A percentile compares a stretch with the other conserved stretches of the same genome.
These are phyloP conservation scores for Orestias chungarensis DNA, from an alignment of 2,797 vertebrate species.

Conservation along the genomic window DNA sequence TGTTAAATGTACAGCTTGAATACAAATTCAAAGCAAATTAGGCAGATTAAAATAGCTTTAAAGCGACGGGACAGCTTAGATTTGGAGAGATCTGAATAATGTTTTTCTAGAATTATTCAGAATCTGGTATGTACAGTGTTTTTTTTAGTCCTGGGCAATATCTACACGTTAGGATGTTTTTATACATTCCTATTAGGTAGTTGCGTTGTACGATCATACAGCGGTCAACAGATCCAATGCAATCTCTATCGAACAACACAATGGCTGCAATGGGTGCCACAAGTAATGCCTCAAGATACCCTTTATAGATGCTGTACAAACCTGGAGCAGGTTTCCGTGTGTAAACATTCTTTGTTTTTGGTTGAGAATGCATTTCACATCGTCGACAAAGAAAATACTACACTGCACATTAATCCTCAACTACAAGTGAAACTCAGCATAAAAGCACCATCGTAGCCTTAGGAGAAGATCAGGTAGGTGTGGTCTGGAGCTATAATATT, in stretches of 20 bases:
- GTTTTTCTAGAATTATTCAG: no score
- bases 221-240: no score
- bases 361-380: neutral
- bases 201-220: neutral
- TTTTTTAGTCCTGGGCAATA: no score
- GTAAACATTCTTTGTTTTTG: neutral
- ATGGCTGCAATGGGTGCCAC: no score
- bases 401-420: neutral
- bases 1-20: neutral
- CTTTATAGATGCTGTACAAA: neutral
- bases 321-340: neutral
- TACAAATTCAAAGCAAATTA: neutral
- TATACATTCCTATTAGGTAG: no score
- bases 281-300: neutral
- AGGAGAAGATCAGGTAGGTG: conserved; percentile 28
- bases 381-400: no score
- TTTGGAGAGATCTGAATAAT: no score
- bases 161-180: no score
- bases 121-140: no score
- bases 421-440: neutral
- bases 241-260: no score
- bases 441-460: neutral
- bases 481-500: conserved; percentile 45
- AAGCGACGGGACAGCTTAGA: neutral
- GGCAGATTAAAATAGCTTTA: neutral